phyloP scores from a whole-genome alignment of 2,113 vertebrate genomes.

The Nibea coibor region DNA sequence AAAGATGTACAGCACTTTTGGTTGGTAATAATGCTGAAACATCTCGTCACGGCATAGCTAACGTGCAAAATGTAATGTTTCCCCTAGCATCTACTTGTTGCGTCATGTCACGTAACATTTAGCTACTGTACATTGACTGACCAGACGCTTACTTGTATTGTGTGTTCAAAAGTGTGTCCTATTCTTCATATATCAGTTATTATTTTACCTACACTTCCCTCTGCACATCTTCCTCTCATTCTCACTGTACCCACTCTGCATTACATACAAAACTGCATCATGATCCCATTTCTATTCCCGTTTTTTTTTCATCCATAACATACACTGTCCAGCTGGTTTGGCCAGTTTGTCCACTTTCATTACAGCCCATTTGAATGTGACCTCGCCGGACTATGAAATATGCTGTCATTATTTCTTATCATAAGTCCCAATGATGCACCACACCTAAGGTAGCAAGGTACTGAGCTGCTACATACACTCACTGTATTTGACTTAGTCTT shows the following conservation, averaged over 20 bases:
- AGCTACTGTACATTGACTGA: background rate
- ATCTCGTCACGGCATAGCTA: background rate
- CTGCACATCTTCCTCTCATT: background rate
- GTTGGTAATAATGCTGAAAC: background rate
- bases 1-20: background rate
- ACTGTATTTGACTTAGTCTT: background rate
- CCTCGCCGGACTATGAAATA: background rate
- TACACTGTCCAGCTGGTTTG: background rate
- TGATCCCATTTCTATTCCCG: too few species aligned
- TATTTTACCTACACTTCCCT: background rate
- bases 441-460: background rate
- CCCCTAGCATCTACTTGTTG: background rate
- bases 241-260: too few species aligned
- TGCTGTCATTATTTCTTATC: background rate
- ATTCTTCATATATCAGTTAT: background rate
- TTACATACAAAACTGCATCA: background rate
- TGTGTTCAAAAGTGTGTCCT: background rate
- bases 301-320: background rate
- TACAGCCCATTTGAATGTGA: background rate
- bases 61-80: too few species aligned
- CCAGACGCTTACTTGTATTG: background rate
- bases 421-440: background rate
- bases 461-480: background rate
- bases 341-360: constrained; percentile 1
- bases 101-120: background rate